Base-by-base conservation (phyloP, 2,113 vertebrate genomes). In the Falcunculus frontatus region DNA sequence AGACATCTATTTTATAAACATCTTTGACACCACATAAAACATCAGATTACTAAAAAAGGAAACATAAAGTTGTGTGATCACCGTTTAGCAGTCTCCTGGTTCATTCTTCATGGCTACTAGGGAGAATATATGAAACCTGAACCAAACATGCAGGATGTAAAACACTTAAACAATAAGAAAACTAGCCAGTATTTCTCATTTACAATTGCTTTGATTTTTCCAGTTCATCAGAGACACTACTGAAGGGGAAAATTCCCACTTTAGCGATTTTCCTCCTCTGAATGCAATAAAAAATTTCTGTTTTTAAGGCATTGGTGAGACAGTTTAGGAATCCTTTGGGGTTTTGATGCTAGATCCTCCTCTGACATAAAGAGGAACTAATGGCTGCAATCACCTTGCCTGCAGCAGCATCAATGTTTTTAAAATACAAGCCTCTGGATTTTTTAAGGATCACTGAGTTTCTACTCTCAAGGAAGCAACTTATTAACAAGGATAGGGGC, bases 371-470 rank as follows among this genome's bases (percentile, higher is more conserved):
- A 96, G 79, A 96, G 55, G 57, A 97, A 87, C 81, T 97, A 98
- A 98, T 93, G 94, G 91, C 88, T 95, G 94, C 95, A 96, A 97
- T 97, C 97, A 97, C 89, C 85, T 97, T 97, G 95, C 93, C 96
- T 97, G 57, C 75, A 96, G 93, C 93, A 96, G 84, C 96, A 96
- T 91, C 42, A 16, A 35, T 93, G 83, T 85, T 91, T 97, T 96
- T 96, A 97, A 97, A 97, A 96, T 89, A 97, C 72, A 96, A 95
- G 68, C 85, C 90, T 95, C 75, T 63, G 91, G 90, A 90, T 76
- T 91, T 96, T 96, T 93, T 82, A 96, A 95, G 92, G 90, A 97
- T 97, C 93, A 93, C 92, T 63, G 75, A 96, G 69, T 94, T 93
- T 81, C 27, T 93, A 82, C 86, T 97, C 12, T 26, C 91, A 96